Percentiles rank a stretch among this genome's conserved stretches.
phyloP scores from a whole-genome alignment of 2,113 vertebrate species.

The Uria lomvia region DNA sequence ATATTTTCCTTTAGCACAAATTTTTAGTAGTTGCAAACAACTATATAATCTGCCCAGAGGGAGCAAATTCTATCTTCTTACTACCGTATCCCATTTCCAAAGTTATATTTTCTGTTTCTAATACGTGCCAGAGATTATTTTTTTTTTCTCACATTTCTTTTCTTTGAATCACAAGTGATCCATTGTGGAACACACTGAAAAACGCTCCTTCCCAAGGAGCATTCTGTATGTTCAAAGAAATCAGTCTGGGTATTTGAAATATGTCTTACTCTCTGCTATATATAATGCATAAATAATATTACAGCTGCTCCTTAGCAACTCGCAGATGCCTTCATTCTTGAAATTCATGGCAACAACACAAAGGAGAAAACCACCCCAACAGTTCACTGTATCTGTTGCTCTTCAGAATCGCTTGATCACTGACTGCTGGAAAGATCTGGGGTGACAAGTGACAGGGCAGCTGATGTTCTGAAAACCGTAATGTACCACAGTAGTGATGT shows the following conservation, averaged over 20 bases:
- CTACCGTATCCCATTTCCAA: background rate
- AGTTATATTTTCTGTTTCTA: background rate
- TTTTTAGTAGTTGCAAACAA: background rate
- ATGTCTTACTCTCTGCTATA: background rate
- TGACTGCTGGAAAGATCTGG: background rate
- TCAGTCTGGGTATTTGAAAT: background rate
- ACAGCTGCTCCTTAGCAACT: conserved; percentile 35
- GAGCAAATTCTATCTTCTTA: background rate
- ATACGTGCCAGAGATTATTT: background rate
- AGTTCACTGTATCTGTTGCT: background rate
- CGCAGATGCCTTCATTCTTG: conserved; percentile 35
- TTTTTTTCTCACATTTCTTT: background rate
- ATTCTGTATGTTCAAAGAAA: background rate
- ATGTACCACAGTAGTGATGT: background rate
- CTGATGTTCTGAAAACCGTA: background rate
- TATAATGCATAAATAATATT: background rate
- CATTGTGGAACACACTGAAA: background rate
- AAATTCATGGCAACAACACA: conserved; percentile 43
- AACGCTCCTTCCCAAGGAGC: background rate
- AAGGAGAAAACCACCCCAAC: background rate
- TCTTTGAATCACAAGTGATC: background rate
- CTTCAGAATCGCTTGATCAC: background rate
- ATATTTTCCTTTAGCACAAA: background rate
- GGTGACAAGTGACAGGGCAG: background rate
- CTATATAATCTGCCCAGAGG: background rate